Evolutionary conservation across 2,888 invertebrate species (phyloP).

Genomic region (Neoitamus cyanurus): DNA sequence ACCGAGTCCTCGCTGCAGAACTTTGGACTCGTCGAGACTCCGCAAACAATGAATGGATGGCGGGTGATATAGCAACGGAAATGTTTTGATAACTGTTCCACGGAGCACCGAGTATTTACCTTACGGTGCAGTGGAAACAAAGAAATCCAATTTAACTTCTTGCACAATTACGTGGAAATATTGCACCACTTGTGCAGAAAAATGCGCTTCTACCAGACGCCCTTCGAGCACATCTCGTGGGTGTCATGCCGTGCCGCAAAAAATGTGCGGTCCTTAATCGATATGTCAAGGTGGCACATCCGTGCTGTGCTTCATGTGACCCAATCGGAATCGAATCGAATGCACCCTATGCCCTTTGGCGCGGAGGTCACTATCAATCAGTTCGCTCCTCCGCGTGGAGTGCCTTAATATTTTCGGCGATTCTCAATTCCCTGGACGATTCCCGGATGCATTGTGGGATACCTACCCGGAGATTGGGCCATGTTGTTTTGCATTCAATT

Average conservation of each 20-base stretch:
- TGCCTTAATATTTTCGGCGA: conserved; percentile 12
- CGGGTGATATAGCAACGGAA: neutral
- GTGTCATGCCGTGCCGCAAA: conserved; percentile 7
- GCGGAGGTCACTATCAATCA: conserved; percentile 6
- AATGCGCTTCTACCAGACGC: neutral
- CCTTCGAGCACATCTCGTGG: neutral
- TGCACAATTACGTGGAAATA: conserved; percentile 32
- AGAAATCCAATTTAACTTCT: conserved; percentile 17
- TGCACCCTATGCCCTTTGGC: neutral
- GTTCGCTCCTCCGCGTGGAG: neutral
- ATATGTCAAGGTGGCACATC: conserved; percentile 13
- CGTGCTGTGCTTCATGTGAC: neutral
- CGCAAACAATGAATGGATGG: neutral
- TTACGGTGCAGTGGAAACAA: conserved; percentile 3
- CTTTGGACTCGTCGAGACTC: neutral
- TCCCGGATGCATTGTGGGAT: neutral
- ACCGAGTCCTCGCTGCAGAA: neutral
- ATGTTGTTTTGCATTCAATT: conserved; percentile 37
- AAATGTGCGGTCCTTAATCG: conserved; percentile 23
- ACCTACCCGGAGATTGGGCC: neutral
- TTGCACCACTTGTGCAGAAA: conserved; percentile 14
- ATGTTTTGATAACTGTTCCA: conserved; percentile 13
- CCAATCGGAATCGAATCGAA: neutral
- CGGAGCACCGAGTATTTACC: conserved; percentile 1
- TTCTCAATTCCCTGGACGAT: neutral